Conservation (phyloP, 2,888 invertebrate genomes). For the Harmothoe impar region DNA sequence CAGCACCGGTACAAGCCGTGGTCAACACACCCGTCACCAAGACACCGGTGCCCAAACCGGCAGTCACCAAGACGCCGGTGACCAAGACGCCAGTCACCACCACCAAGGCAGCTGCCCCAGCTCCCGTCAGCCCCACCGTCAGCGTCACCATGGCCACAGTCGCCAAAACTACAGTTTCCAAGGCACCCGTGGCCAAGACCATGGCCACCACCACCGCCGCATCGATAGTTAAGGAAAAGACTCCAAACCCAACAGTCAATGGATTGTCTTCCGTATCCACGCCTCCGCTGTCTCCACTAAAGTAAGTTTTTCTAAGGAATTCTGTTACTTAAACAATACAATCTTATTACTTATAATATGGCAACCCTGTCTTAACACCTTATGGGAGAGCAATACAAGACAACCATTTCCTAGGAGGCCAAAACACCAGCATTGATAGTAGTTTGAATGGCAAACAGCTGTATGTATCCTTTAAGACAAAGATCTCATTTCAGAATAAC, state of each 20-base stretch:
- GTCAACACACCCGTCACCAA: not conserved
- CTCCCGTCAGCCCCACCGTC: not conserved
- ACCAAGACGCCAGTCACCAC: not conserved
- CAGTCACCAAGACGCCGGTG: not conserved
- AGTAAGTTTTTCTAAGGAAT: conserved; percentile 60
- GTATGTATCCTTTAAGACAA: too few relatives aligned
- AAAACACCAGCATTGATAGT: too few relatives aligned
- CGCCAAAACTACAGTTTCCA: conserved; percentile 48
- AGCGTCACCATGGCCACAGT: conserved; percentile 40
- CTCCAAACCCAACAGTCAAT: conserved; percentile 22
- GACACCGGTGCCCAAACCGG: not conserved
- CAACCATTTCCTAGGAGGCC: too few relatives aligned
- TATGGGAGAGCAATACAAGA: too few relatives aligned
- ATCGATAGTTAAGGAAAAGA: conserved; percentile 48
- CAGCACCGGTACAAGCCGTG: not conserved
- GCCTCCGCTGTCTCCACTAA: conserved; percentile 67
- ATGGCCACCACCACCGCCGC: conserved; percentile 37
- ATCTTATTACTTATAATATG: too few relatives aligned
- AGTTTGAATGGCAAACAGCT: too few relatives aligned
- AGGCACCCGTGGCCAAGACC: conserved; percentile 14
- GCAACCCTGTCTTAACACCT: too few relatives aligned
- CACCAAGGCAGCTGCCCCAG: not conserved
- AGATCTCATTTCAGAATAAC: too few relatives aligned
- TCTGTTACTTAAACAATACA: too few relatives aligned
- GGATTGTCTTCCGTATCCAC: conserved; percentile 62